Evolutionary conservation across 2,113 vertebrate species (phyloP), one percentile per base, ranked within the genome.

Genomic region (Cyanoderma ruficeps): DNA sequence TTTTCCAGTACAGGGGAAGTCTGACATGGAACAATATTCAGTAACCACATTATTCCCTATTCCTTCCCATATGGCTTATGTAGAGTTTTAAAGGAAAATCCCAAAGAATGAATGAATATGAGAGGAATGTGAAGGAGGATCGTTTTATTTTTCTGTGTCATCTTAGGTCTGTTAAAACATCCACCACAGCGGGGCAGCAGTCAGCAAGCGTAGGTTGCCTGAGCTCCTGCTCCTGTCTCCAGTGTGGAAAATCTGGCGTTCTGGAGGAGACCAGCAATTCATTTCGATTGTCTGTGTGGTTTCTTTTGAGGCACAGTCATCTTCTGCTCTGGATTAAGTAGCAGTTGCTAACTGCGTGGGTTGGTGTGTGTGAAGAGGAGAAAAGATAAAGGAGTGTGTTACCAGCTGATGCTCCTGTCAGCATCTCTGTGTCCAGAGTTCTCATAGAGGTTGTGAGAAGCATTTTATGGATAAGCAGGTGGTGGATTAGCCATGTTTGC

Each of bases 181-280:
- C 37, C 17, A 94, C 97, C 97, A 98, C 97, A 97, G 49, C 53
- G 97, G 92, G 97, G 98, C 97, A 98, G 96, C 95, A 97, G 97
- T 96, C 89, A 94, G 96, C 96, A 98, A 97, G 95, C 90, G 15
- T 61, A 90, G 59, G 83, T 71, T 74, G 78, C 25, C 30, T 49
- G 63, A 86, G 44, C 91, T 94, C 57, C 6, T 57, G 46, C 90
- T 94, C 56, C 6, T 46, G 70, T 69, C 81, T 19, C 13, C 22
- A 14, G n/a, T 21, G 42, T 13, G 87, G 14, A 7, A 5, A 30
- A 11, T 81, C 92, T 95, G 88, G n/a, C 50, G 55, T 92, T 87
- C 71, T 81, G 33, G 42, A 72, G 61, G 71, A 81, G 64, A 15
- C 50, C 9, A 5, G 37, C 39, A 55, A 23, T 60, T 70, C 53